Base-by-base conservation (phyloP, 2,113 vertebrate genomes). In the Thamnaconus septentrionalis region DNA sequence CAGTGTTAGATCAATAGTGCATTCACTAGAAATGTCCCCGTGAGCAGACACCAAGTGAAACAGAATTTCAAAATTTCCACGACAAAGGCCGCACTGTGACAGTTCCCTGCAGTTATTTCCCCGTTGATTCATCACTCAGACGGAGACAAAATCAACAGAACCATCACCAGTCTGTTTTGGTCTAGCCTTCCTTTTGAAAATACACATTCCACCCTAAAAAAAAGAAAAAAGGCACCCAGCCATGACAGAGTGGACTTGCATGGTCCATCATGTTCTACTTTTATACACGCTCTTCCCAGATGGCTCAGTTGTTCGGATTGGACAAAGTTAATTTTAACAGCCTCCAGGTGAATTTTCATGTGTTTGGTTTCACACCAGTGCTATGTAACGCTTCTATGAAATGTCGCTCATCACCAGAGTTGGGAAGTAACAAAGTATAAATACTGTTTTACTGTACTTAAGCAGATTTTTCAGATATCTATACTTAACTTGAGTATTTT, bases 141-240 rank as follows among this genome's bases (percentile, higher is more conserved):
- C 71, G 6, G 44, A 68, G 61, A 51, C 48, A 8, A 18, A 56
- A 65, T 61, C 41, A 66, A 7, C 63, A 53, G 79, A 76, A 76
- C 53, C 69, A 52, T 76, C 61, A 49, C 18, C 3, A 12, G 58
- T 73, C 73, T 79, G 68, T 86, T 82, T 81, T 50, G 74, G 73
- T 87, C 55, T 79, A 1, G 66, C 9, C 64, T 53, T 82, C 56
- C 63, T 66, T 80, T 71, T 68, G 70, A 80, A 85, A 89, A 86
- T 69, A 87, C 56, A 85, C 79, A 80, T 69, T 61, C 66, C 45
- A 18, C 70, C 74, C 61, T 73, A 64, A 78, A 73, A 60, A 56
- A 50, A 11, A n/a, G 9, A 50, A 56, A 51, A 48, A 55, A 68
- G 12, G 50, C 61, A 69, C 47, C 18, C 55, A 53, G 71, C 49